phyloP scores from a whole-genome alignment of 53 echinoderm and acorn worm genomes.

The Crossaster papposus region DNA sequence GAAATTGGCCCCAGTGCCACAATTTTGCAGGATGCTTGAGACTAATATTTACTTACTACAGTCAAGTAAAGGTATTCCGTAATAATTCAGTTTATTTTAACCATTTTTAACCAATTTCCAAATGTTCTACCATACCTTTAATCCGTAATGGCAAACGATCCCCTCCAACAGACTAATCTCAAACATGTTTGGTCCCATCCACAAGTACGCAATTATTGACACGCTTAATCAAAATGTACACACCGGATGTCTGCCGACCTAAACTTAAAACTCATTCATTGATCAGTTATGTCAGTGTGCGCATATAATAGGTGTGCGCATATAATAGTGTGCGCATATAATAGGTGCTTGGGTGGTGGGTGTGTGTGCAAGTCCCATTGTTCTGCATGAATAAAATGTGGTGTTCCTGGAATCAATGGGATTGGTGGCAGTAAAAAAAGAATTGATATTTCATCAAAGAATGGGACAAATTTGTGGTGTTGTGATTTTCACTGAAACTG shows the following conservation, averaged over 20 bases:
- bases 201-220: background rate
- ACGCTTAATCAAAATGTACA: background rate
- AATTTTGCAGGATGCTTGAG: too few species aligned
- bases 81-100: too few species aligned
- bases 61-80: too few species aligned
- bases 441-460: background rate
- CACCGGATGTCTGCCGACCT: background rate
- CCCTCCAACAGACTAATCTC: background rate
- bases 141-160: background rate
- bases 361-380: background rate
- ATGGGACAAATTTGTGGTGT: background rate
- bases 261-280: background rate
- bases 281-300: background rate
- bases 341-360: background rate
- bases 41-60: too few species aligned
- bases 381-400: background rate
- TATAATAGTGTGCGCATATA: background rate
- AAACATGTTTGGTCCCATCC: background rate
- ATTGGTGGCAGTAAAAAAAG: background rate
- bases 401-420: slow-evolving; percentile 7
- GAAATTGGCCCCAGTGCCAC: too few species aligned
- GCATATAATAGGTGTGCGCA: background rate
- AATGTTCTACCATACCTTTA: background rate
- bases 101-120: too few species aligned
- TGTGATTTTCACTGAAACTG: background rate